A percentile compares a stretch with the other conserved stretches of the same genome.
Conservation (phyloP, 1,140 invertebrate species). For the Batillaria attramentaria region DNA sequence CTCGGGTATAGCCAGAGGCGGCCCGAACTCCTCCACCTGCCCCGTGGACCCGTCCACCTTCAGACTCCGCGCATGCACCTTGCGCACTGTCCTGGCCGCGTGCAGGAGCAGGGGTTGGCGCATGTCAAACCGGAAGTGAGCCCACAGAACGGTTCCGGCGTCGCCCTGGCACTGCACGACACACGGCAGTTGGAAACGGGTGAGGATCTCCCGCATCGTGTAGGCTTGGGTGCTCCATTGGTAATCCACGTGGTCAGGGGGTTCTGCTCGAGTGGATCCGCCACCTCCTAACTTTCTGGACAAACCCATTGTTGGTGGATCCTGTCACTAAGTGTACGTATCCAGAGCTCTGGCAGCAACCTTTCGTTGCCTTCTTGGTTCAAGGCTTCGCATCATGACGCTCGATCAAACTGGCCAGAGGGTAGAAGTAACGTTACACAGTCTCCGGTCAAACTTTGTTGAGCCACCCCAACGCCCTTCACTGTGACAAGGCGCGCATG, state of each 20-base stretch:
- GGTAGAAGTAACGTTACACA: too few species aligned
- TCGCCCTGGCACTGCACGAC: constrained; percentile 52
- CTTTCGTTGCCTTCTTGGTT: too few species aligned
- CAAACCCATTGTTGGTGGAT: constrained; percentile 35
- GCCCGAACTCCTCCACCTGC: constrained; percentile 41
- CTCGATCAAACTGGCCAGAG: too few species aligned
- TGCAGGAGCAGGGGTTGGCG: constrained; percentile 48
- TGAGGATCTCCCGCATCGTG: constrained; percentile 45
- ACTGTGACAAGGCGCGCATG: too few species aligned
- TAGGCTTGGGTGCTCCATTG: constrained; percentile 56
- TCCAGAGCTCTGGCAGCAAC: too few species aligned
- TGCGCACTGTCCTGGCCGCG: constrained; percentile 39
- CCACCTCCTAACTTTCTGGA: constrained; percentile 38
- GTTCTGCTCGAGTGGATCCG: constrained; percentile 6
- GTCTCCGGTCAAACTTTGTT: too few species aligned
- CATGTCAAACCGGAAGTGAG: constrained; percentile 42
- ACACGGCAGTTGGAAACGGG: constrained; percentile 51
- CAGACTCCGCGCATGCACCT: constrained; percentile 47
- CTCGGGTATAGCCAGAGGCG: constrained; percentile 42
- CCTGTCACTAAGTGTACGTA: too few species aligned
- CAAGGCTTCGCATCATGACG: too few species aligned
- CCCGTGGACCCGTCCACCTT: constrained; percentile 26
- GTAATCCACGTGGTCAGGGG: constrained; percentile 38
- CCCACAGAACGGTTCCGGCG: constrained; percentile 39
- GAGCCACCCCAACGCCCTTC: too few species aligned